Evolutionary conservation across 2,797 vertebrate species (phyloP), one percentile per base, ranked within the genome.

Genomic region (Hypotaenidia philippensis): DNA sequence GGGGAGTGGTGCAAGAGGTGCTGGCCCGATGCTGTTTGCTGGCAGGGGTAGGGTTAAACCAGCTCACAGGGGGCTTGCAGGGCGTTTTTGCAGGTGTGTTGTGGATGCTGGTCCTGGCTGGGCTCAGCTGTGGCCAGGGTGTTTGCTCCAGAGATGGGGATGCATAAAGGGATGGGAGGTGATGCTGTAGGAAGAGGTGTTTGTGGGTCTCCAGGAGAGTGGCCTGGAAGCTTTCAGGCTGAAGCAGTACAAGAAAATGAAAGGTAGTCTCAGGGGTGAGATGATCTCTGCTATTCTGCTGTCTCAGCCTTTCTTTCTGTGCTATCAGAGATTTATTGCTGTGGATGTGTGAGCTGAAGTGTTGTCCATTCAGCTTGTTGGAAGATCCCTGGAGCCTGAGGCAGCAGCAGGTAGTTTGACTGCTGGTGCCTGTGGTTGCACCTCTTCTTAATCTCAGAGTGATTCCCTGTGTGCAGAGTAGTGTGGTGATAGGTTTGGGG

Each of bases 171-270:
- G 66, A 8, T 15, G 57, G 34, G 57, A 50, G 26, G 2, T 4
- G 6, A 3, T 27, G 1, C 6, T 52, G 38, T 18, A 6, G 41
- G 41, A 14, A 44, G 41, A 8, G 41, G 16, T 41, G 17, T 41
- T 41, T 41, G 41, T 41, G 41, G 41, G 17, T 44, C 18, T 19
- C 41, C 15, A 16, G 41, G 15, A 32, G 53, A 20, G 45, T 27
- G 17, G 45, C 45, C 25, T 68, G 53, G 55, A 15, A 55, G 31
- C 31, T 53, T 61, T 89, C 18, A 2, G 45, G 3, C 25, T 47
- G 0, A 16, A 34, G 40, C 1, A 6, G 25, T 56, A 13, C 4
- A 10, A 25, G 38, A 29, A 47, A 49, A 34, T n/a, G 21, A 34
- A 68, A 55, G 34, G 29, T 12, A 6, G 14, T 34, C 17, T 9